Evolutionary conservation across 2,888 invertebrate genomes (phyloP).

Genomic region (Orchesella flavescens): DNA sequence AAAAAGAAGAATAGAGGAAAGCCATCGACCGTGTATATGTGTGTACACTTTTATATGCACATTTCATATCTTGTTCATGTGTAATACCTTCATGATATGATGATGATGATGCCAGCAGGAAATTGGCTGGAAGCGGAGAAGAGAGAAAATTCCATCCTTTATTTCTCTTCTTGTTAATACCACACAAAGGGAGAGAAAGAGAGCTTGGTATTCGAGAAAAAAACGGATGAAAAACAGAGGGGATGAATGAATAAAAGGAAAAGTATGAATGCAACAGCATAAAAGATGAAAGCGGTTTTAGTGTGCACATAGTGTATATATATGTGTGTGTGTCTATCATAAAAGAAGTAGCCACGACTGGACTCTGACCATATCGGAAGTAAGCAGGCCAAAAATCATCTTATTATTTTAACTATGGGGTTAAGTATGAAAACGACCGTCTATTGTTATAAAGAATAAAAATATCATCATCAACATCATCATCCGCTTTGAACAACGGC

Average conservation of each 20-base stretch:
- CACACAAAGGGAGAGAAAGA: conserved; percentile 5
- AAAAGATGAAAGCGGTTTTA: conserved; percentile 11
- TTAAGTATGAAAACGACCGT: not conserved
- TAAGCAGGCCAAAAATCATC: not conserved
- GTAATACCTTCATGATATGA: not conserved
- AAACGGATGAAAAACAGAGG: conserved; percentile 5
- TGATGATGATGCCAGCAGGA: conserved; percentile 13
- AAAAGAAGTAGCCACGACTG: not conserved
- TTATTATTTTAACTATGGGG: not conserved
- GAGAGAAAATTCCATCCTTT: conserved; percentile 20
- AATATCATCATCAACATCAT: too few species aligned
- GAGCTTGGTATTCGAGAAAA: conserved; percentile 16
- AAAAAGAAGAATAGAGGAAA: not conserved
- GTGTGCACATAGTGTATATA: not conserved
- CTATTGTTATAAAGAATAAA: not conserved
- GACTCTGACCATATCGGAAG: not conserved
- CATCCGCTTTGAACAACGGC: too few species aligned
- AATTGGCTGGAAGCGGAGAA: conserved; percentile 30
- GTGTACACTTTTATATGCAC: too few species aligned
- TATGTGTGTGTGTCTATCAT: not conserved
- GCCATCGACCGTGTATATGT: not conserved
- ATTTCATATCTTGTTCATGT: not conserved
- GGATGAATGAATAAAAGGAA: conserved; percentile 3
- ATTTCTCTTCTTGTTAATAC: conserved; percentile 14
- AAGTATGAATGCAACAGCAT: conserved; percentile 13